A percentile compares a stretch with the other conserved stretches of the same genome.
Conservation (phyloP, 1,140 invertebrate species). For the Ridgeia piscesae region DNA sequence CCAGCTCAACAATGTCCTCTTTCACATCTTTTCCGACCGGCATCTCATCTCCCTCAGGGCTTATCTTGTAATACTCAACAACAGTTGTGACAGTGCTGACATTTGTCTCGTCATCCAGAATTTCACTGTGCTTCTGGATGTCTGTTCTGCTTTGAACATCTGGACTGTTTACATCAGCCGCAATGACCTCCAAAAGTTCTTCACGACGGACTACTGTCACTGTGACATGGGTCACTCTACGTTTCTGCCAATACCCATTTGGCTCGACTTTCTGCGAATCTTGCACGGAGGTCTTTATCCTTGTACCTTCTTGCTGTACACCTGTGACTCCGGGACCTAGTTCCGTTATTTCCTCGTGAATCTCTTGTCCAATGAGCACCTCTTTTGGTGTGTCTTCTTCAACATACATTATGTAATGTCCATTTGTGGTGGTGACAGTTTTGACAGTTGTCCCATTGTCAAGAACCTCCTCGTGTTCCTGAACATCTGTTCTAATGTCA, state of each 20-base stretch:
- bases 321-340: constrained; percentile 12
- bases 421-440: constrained; percentile 12
- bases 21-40: constrained; percentile 22
- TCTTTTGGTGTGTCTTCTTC: neutral
- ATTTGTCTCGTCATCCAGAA: constrained; percentile 23
- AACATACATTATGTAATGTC: neutral
- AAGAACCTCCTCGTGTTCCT: constrained; percentile 41
- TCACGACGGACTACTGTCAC: neutral
- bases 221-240: neutral
- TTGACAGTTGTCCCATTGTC: constrained; percentile 45
- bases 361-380: constrained; percentile 21
- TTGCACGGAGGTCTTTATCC: constrained; percentile 27
- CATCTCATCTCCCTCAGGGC: constrained; percentile 6
- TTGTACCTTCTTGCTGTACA: neutral
- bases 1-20: constrained; percentile 25
- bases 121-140: constrained; percentile 27
- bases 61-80: neutral
- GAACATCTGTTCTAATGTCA: constrained; percentile 39
- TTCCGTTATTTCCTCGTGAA: constrained; percentile 22
- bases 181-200: neutral
- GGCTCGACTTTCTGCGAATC: constrained; percentile 21
- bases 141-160: constrained; percentile 24
- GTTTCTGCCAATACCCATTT: constrained; percentile 29
- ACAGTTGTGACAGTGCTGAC: constrained; percentile 21
- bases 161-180: constrained; percentile 13